These are phyloP conservation scores for Drosophila auraria DNA, from an alignment of 1,140 invertebrate genomes.

Conservation along the genomic window DNA sequence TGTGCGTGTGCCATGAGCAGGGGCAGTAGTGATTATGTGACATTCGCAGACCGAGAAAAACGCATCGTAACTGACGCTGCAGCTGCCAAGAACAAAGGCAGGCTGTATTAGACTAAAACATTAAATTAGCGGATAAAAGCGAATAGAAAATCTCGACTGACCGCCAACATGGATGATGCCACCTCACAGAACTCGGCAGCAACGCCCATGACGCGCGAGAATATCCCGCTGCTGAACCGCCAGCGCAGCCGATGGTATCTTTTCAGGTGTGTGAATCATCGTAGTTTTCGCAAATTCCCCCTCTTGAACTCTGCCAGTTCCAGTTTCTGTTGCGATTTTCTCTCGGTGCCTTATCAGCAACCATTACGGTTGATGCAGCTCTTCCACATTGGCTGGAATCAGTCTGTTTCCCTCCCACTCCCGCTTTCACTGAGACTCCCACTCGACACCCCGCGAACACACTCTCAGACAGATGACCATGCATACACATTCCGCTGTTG, in stretches of 20 bases:
- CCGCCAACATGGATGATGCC: slow-evolving; percentile 73
- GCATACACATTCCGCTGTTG: slow-evolving; percentile 21
- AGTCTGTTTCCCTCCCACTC: slow-evolving; percentile 4
- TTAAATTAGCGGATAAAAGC: slow-evolving; percentile 17
- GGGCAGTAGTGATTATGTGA: slow-evolving; percentile 48
- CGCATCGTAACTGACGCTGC: slow-evolving; percentile 39
- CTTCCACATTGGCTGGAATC: background rate
- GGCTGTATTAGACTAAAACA: slow-evolving; percentile 33
- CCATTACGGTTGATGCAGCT: slow-evolving; percentile 17
- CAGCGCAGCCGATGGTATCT: slow-evolving; percentile 84
- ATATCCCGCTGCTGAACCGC: slow-evolving; percentile 86
- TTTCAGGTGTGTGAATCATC: slow-evolving; percentile 85
- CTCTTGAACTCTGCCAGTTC: background rate
- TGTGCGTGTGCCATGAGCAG: slow-evolving; percentile 55
- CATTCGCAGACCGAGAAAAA: slow-evolving; percentile 23
- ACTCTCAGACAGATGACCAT: slow-evolving; percentile 16
- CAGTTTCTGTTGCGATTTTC: background rate
- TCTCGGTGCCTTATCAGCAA: slow-evolving; percentile 39
- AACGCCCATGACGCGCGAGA: slow-evolving; percentile 85
- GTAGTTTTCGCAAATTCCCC: background rate
- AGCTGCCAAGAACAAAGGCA: slow-evolving; percentile 29
- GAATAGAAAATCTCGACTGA: slow-evolving; percentile 10
- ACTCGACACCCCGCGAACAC: background rate
- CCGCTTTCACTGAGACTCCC: slow-evolving; percentile 3
- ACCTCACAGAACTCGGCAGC: slow-evolving; percentile 76